Conservation (phyloP, 2,888 invertebrate species). For the Phaedon cochleariae region DNA sequence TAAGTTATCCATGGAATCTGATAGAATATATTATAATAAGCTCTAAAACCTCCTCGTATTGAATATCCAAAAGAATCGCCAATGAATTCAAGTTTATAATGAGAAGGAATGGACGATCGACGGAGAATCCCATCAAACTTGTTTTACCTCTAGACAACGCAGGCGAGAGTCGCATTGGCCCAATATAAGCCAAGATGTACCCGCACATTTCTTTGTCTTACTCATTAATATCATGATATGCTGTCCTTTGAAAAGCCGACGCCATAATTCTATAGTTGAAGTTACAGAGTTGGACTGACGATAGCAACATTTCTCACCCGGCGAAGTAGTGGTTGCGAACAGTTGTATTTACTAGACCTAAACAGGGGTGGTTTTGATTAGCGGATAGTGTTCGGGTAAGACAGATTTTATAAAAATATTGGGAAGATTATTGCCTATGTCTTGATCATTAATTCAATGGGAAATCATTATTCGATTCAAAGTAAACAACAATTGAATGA, state of each 20-base stretch:
- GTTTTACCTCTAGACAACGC: conserved; percentile 53
- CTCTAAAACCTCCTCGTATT: conserved; percentile 17
- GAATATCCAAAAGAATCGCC: conserved; percentile 20
- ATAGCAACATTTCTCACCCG: too few species aligned
- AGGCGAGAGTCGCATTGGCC: conserved; percentile 47
- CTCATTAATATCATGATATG: conserved; percentile 26
- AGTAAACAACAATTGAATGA: too few species aligned
- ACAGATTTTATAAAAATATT: too few species aligned
- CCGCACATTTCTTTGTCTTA: conserved; percentile 41
- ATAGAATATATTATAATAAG: conserved; percentile 37
- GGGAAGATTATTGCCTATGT: too few species aligned
- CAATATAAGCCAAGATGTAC: conserved; percentile 33
- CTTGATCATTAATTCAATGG: too few species aligned
- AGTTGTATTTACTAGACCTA: too few species aligned
- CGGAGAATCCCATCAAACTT: conserved; percentile 46
- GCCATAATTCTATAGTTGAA: conserved; percentile 4
- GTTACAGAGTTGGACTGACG: neutral
- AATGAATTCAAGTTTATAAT: conserved; percentile 31
- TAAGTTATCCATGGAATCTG: conserved; percentile 46
- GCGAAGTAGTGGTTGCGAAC: too few species aligned
- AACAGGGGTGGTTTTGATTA: too few species aligned
- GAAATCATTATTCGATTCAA: too few species aligned
- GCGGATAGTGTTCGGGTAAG: too few species aligned
- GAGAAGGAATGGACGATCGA: conserved; percentile 22
- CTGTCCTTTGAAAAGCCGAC: conserved; percentile 29